Conservation (phyloP, 2,888 invertebrate species). For the Masnerella sp. region DNA sequence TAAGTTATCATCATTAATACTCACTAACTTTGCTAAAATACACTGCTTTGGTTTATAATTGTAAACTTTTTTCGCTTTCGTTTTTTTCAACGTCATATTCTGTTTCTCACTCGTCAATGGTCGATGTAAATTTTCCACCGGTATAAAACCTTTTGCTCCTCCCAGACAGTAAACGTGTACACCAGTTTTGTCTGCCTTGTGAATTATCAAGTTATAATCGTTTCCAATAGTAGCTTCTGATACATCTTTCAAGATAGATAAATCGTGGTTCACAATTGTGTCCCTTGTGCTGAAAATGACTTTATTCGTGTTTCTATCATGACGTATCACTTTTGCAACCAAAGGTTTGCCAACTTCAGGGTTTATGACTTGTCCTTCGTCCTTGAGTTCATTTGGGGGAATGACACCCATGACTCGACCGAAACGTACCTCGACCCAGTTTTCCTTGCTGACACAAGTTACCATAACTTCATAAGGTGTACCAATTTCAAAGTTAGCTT, state of each 20-base stretch:
- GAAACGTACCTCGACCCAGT: conserved; percentile 66
- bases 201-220: too few species aligned
- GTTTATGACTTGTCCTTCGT: conserved; percentile 66
- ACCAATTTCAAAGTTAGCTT: conserved; percentile 66
- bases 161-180: background rate
- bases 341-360: conserved; percentile 80
- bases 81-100: too few species aligned
- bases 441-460: conserved; percentile 60
- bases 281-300: conserved; percentile 83
- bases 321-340: conserved; percentile 80
- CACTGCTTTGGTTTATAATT: too few species aligned
- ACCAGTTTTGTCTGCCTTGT: too few species aligned
- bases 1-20: too few species aligned
- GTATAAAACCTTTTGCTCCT: background rate
- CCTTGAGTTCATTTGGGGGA: conserved; percentile 65
- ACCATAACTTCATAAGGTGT: conserved; percentile 67
- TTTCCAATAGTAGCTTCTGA: conserved; percentile 79
- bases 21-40: too few species aligned
- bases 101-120: too few species aligned
- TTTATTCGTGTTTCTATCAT: conserved; percentile 77
- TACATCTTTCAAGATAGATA: conserved; percentile 79
- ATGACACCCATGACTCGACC: conserved; percentile 67
- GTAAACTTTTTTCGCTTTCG: too few species aligned
- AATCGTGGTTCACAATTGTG: conserved; percentile 80
- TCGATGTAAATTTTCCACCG: background rate